Evolutionary conservation across 2,797 vertebrate genomes (phyloP).

Genomic region (Ibycter americanus): DNA sequence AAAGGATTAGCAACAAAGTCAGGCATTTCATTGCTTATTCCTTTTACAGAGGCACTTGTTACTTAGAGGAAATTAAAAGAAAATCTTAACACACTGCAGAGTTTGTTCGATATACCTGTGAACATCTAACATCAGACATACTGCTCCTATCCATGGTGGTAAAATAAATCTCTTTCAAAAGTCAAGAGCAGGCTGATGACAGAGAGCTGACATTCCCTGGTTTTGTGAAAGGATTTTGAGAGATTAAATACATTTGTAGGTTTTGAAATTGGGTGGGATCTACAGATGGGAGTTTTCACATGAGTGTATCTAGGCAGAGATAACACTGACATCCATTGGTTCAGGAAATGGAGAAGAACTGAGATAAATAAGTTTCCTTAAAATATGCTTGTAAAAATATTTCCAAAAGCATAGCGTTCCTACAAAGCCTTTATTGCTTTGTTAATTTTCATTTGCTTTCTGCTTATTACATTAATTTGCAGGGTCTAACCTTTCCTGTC

Average conservation of each 20-base stretch:
- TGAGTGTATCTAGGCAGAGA: not conserved
- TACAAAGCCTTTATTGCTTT: not conserved
- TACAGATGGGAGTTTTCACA: not conserved
- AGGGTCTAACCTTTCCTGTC: not conserved
- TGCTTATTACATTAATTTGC: not conserved
- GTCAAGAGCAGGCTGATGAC: not conserved
- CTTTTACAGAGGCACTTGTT: not conserved
- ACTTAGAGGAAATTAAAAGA: conserved; percentile 29
- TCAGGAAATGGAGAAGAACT: not conserved
- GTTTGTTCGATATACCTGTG: not conserved
- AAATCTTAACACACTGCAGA: not conserved
- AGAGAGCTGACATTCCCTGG: not conserved
- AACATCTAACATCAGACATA: not conserved
- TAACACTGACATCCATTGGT: not conserved
- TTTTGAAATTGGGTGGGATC: not conserved
- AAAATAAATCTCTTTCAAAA: not conserved
- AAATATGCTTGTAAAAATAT: not conserved
- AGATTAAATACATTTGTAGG: not conserved
- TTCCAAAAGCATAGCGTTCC: not conserved
- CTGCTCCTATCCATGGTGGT: not conserved
- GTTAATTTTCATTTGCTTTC: not conserved
- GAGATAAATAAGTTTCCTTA: not conserved
- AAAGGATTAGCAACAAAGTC: conserved; percentile 1
- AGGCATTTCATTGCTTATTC: conserved; percentile 2
- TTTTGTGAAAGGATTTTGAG: conserved; percentile 4